Evolutionary conservation across 2,797 vertebrate genomes (phyloP), one percentile per base, ranked within the genome.

Genomic region (Distichodus sexfasciatus): DNA sequence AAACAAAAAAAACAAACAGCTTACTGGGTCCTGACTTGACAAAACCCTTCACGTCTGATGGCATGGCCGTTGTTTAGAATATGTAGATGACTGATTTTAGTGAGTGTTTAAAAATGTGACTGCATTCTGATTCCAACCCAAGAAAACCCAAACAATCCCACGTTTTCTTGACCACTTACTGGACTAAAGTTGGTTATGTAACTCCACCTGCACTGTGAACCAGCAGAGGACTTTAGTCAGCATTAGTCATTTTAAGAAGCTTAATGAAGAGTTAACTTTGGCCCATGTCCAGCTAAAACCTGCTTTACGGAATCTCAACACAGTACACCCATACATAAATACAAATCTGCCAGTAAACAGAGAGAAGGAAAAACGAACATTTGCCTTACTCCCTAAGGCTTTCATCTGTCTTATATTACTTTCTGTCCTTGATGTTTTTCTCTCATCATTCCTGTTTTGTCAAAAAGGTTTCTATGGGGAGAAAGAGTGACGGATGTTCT

Each of bases 401-500:
- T 64, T 21, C 9, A 11, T 38, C 35, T 36, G 5, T 9, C 9
- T 40, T 46, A 21, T 24, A 8, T 46, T 2, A 46, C 4, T 24
- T 28, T 28, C 47, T 50, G 29, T 36, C 29, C 14, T 8, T 55
- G 68, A 50, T 44, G 17, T 57, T 15, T 33, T 40, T 60, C 28
- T 40, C 17, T 29, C 21, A 35, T 31, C 24, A 11, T 1, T 3
- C 15, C 17, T 11, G 15, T 28, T 35, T 35, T 2, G 14, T 48
- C 19, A 40, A 24, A 51, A 29, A 60, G n/a, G 19, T 55, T 43
- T 43, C 28, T 66, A 9, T 58, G 63, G 47, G 57, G 21, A 36
- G 41, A 31, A 21, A 48, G 21, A 60, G 67, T 69, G 77, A 76
- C 72, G 75, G 70, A 83, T 71, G 61, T 36, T 33, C 40, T 59